A percentile compares a stretch with the other conserved stretches of the same genome.
phyloP scores from a whole-genome alignment of 35 echinoderm and acorn worm genomes.

The Holothuria glaberrima region DNA sequence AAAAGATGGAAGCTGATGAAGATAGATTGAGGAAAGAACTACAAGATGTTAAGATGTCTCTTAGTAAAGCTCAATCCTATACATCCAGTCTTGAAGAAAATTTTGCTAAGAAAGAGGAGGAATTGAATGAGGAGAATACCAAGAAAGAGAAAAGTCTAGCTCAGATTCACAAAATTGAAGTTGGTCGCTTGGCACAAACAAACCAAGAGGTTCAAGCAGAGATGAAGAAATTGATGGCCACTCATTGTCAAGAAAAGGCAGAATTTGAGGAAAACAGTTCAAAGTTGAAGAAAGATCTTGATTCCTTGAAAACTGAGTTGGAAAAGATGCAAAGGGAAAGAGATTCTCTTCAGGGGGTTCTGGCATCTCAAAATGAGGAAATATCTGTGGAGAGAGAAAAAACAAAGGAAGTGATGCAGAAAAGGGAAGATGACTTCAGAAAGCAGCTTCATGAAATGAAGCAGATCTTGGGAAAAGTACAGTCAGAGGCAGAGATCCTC shows the following conservation, averaged over 20 bases:
- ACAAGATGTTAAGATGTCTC: neutral
- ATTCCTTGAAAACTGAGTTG: neutral
- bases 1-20: conserved; percentile 33
- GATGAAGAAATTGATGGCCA: neutral
- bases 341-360: conserved; percentile 19
- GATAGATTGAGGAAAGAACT: conserved; percentile 21
- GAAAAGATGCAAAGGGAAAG: conserved; percentile 17
- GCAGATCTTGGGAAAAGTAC: conserved; percentile 31
- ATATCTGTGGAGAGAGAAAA: neutral
- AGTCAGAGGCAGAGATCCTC: conserved; percentile 7
- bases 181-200: neutral
- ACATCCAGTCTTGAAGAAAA: neutral
- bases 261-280: conserved; percentile 1
- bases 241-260: neutral
- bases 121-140: conserved; percentile 3
- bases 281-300: conserved; percentile 7
- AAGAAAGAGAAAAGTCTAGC: conserved; percentile 22
- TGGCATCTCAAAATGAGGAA: neutral
- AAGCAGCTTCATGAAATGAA: conserved; percentile 43
- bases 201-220: conserved; percentile 27
- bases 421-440: conserved; percentile 20
- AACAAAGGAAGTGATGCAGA: neutral
- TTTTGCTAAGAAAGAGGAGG: neutral
- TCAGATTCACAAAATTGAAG: neutral
- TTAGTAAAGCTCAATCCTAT: conserved; percentile 14